Percentiles rank a stretch among this genome's conserved stretches.
These are phyloP conservation scores for Sialis lutaria DNA, from an alignment of 2,888 invertebrate genomes.

Conservation along the genomic window DNA sequence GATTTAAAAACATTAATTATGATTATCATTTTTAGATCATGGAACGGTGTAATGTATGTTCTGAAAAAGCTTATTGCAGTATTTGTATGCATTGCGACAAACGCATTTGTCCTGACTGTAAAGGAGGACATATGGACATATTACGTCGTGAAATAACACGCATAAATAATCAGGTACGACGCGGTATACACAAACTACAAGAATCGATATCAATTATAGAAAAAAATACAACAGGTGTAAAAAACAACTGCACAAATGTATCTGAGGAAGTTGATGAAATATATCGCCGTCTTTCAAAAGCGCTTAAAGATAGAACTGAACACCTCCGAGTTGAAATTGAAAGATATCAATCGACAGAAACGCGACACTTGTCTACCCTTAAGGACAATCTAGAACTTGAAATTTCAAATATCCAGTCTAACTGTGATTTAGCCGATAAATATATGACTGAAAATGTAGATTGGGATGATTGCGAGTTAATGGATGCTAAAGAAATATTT, in stretches of 20 bases:
- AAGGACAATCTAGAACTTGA: constrained; percentile 91
- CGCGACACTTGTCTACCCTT: constrained; percentile 66
- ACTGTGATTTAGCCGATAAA: constrained; percentile 91
- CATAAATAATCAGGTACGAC: constrained; percentile 40
- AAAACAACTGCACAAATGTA: constrained; percentile 78
- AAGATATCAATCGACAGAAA: constrained; percentile 75
- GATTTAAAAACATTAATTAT: no score
- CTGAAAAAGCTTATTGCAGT: constrained; percentile 77
- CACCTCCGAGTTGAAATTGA: constrained; percentile 79
- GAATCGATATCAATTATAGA: constrained; percentile 71
- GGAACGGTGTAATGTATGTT: constrained; percentile 87
- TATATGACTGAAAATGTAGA: constrained; percentile 79
- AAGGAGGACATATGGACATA: constrained; percentile 91
- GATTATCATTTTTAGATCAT: constrained; percentile 32
- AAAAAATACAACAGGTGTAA: constrained; percentile 74
- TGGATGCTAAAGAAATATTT: constrained; percentile 93
- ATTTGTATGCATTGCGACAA: constrained; percentile 93
- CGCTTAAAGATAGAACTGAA: constrained; percentile 78
- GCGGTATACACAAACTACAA: constrained; percentile 76
- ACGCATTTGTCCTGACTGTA: constrained; percentile 92
- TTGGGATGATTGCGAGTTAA: constrained; percentile 84
- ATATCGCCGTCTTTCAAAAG: constrained; percentile 69
- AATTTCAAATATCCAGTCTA: constrained; percentile 86
- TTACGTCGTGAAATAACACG: constrained; percentile 45
- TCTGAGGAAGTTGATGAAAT: constrained; percentile 91